These are phyloP conservation scores for Hephaestus fuliginosus DNA, from an alignment of 2,797 vertebrate species.

Conservation along the genomic window DNA sequence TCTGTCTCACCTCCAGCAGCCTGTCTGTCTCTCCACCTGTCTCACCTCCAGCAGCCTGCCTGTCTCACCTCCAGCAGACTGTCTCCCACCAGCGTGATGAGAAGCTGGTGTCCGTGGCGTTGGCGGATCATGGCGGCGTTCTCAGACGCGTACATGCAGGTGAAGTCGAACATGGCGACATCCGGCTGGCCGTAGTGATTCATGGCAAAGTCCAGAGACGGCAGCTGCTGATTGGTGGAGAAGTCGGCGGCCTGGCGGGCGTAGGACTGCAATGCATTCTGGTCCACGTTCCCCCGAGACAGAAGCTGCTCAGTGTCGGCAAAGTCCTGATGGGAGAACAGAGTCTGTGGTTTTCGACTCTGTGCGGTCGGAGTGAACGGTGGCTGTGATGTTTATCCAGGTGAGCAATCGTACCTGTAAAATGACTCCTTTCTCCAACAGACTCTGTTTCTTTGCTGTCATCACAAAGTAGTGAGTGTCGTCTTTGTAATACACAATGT, in stretches of 20 bases:
- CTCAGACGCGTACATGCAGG: constrained; percentile 96
- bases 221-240: constrained; percentile 94
- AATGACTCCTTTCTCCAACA: constrained; percentile 96
- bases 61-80: constrained; percentile 93
- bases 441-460: constrained; percentile 98
- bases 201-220: constrained; percentile 93
- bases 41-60: not conserved
- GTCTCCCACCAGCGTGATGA: constrained; percentile 95
- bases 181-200: constrained; percentile 97
- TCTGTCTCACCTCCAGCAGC: too few relatives aligned
- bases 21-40: too few relatives aligned
- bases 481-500: constrained; percentile 99
- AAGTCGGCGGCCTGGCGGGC: constrained; percentile 94
- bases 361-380: too few relatives aligned
- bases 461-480: constrained; percentile 99
- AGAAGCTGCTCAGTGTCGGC: constrained; percentile 92
- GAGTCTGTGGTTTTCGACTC: too few relatives aligned
- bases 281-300: constrained; percentile 93
- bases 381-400: not conserved
- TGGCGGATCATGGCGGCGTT: constrained; percentile 93
- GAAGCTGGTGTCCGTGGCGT: constrained; percentile 88
- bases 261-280: constrained; percentile 92
- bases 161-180: constrained; percentile 98
- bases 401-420: constrained; percentile 83
- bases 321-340: constrained; percentile 86